phyloP scores from a whole-genome alignment of 2,888 invertebrate species.

The Nephrotoma flavescens region DNA sequence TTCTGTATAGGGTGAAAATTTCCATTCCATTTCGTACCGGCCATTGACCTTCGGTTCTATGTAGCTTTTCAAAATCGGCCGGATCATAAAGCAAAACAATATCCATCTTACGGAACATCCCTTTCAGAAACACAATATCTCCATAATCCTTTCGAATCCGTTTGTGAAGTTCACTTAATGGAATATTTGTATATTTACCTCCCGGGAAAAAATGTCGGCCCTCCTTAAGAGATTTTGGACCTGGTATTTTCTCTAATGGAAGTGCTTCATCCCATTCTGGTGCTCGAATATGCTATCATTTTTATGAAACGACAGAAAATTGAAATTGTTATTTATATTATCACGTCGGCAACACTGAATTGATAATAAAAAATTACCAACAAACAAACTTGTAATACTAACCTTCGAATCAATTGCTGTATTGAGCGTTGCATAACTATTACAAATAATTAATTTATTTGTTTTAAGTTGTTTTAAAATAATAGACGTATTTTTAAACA shows the following conservation, averaged over 20 bases:
- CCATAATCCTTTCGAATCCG: slow-evolving; percentile 6
- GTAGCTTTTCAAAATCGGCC: slow-evolving; percentile 8
- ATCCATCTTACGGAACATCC: slow-evolving; percentile 5
- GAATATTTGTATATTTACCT: not conserved
- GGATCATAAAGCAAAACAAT: slow-evolving; percentile 6
- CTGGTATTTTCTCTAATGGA: slow-evolving; percentile 3
- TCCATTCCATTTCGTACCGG: slow-evolving; percentile 3
- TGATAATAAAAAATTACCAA: too few relatives aligned
- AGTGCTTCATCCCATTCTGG: slow-evolving; percentile 1
- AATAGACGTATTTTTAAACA: too few relatives aligned
- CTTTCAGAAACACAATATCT: slow-evolving; percentile 3
- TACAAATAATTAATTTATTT: too few relatives aligned
- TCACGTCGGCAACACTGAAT: too few relatives aligned
- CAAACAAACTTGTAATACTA: too few relatives aligned
- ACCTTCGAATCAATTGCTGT: too few relatives aligned
- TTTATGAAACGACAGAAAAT: too few relatives aligned
- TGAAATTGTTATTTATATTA: too few relatives aligned
- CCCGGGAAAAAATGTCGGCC: not conserved
- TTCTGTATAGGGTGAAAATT: not conserved
- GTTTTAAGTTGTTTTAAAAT: too few relatives aligned
- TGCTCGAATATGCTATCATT: not conserved
- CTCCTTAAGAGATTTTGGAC: not conserved
- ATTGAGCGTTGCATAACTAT: too few relatives aligned
- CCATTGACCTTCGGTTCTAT: slow-evolving; percentile 10
- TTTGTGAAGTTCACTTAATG: not conserved